Percentiles rank a stretch among this genome's conserved stretches.
These are phyloP conservation scores for Poeciliopsis retropinna DNA, from an alignment of 2,113 vertebrate species.

Conservation along the genomic window DNA sequence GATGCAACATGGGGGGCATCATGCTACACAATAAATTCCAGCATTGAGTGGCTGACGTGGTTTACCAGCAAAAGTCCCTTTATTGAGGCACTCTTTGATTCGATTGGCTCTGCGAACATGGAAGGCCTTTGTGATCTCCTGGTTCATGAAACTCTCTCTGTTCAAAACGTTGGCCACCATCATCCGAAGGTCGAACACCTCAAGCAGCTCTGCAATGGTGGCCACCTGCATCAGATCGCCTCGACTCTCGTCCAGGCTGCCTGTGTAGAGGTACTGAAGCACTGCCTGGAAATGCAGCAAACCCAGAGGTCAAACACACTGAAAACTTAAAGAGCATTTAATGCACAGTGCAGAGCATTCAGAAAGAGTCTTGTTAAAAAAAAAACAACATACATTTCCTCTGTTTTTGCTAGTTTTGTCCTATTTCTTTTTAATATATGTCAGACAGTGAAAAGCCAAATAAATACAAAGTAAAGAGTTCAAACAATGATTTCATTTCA, in stretches of 20 bases:
- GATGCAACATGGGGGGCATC: constrained; percentile 37
- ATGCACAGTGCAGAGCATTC: neutral
- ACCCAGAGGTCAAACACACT: neutral
- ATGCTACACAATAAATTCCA: constrained; percentile 5
- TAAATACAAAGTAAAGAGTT: too few relatives aligned
- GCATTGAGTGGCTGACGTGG: constrained; percentile 11
- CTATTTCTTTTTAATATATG: too few relatives aligned
- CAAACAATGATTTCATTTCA: too few relatives aligned
- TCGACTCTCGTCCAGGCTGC: constrained; percentile 82
- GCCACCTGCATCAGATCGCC: constrained; percentile 88
- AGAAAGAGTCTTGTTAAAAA: too few relatives aligned
- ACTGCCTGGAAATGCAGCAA: constrained; percentile 71
- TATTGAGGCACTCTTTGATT: constrained; percentile 89
- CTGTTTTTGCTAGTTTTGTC: neutral
- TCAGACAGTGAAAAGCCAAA: too few relatives aligned
- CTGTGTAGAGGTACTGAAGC: constrained; percentile 89
- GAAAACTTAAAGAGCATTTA: neutral
- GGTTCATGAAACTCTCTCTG: constrained; percentile 94
- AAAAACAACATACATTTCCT: neutral
- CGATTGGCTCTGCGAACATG: constrained; percentile 91
- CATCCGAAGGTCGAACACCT: constrained; percentile 92
- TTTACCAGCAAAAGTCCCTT: constrained; percentile 88
- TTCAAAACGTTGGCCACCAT: constrained; percentile 93
- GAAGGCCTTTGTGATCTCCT: constrained; percentile 94
- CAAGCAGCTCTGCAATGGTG: constrained; percentile 88